Percentiles rank a stretch among this genome's conserved stretches.
Evolutionary conservation across 2,113 vertebrate species (phyloP).

Genomic region (Brachirus orientalis): DNA sequence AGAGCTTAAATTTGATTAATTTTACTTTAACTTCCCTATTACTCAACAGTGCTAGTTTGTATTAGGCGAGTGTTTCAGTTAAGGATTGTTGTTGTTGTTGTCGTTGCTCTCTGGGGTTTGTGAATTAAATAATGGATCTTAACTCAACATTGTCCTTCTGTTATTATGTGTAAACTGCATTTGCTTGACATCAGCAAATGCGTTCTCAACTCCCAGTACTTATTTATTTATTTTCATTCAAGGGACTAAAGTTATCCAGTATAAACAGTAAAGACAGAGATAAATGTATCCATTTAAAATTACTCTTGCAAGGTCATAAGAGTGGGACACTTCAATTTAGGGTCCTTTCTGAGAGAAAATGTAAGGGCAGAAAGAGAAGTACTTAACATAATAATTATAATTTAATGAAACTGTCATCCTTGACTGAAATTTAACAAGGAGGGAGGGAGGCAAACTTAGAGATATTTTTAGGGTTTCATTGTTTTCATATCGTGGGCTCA

Average conservation of each 20-base stretch:
- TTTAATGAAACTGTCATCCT: constrained; percentile 74
- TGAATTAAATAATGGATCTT: constrained; percentile 37
- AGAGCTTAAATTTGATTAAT: too few relatives aligned
- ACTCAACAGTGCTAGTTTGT: background rate
- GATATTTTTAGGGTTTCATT: constrained; percentile 31
- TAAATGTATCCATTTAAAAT: constrained; percentile 82
- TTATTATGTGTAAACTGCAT: constrained; percentile 71
- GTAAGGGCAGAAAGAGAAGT: constrained; percentile 46
- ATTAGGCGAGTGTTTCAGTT: too few relatives aligned
- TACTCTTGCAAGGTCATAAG: constrained; percentile 83
- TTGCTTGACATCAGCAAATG: constrained; percentile 73
- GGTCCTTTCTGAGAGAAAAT: constrained; percentile 64
- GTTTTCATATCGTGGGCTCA: constrained; percentile 1
- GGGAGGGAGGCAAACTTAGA: constrained; percentile 28
- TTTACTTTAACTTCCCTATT: too few relatives aligned
- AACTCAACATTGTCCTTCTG: constrained; percentile 71
- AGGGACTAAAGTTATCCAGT: constrained; percentile 78
- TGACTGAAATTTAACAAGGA: constrained; percentile 71
- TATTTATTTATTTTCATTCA: constrained; percentile 55
- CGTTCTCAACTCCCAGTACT: constrained; percentile 66
- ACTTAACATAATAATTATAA: constrained; percentile 72
- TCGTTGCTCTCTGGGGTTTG: background rate
- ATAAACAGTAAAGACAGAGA: constrained; percentile 78
- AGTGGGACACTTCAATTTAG: constrained; percentile 82
- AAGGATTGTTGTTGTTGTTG: background rate